These are phyloP conservation scores for Nibea albiflora DNA, from an alignment of 2,113 vertebrate genomes.

Conservation along the genomic window DNA sequence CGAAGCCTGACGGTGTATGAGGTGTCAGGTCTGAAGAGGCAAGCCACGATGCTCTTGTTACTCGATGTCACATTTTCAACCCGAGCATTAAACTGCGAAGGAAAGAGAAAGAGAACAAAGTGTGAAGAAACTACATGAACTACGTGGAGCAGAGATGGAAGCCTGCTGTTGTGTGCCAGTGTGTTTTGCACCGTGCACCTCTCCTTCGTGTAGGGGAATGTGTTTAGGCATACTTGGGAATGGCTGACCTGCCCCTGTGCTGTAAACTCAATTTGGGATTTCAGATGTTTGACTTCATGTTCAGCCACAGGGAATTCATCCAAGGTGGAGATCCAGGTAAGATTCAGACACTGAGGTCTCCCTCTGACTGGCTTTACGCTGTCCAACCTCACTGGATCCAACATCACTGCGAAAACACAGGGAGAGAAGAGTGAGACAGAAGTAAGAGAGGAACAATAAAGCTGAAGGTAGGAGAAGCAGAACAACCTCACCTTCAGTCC, in stretches of 20 bases:
- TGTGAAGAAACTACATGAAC: no score
- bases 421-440: constrained; percentile 9
- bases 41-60: constrained; percentile 31
- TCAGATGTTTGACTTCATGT: constrained; percentile 63
- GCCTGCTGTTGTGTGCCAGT: no score
- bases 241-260: constrained; percentile 61
- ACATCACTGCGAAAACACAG: constrained; percentile 76
- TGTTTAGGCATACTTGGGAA: background rate
- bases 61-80: constrained; percentile 30
- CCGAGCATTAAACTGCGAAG: constrained; percentile 26
- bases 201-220: background rate
- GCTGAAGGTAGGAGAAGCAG: background rate
- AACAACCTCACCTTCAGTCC: constrained; percentile 57
- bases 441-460: background rate
- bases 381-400: constrained; percentile 85
- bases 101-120: background rate
- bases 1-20: constrained; percentile 74
- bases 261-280: constrained; percentile 68
- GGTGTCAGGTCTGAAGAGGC: constrained; percentile 70
- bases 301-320: constrained; percentile 13
- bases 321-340: constrained; percentile 79
- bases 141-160: no score
- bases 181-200: no score
- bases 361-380: constrained; percentile 75
- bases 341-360: constrained; percentile 84